phyloP scores from a whole-genome alignment of 2,797 vertebrate genomes.

The Bucorvus abyssinicus region DNA sequence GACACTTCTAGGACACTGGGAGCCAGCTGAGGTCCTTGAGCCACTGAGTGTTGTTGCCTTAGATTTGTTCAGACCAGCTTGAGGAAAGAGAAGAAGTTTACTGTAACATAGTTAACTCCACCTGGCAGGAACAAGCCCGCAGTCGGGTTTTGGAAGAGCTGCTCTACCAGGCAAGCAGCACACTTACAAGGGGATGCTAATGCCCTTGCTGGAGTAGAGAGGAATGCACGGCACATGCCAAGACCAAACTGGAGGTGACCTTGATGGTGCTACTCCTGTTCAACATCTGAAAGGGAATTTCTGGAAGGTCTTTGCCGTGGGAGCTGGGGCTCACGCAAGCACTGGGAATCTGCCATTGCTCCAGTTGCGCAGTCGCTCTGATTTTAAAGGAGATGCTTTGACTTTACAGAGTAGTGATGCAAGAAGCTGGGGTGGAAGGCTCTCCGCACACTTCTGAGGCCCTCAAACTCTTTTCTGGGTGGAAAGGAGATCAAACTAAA shows the following conservation, averaged over 20 bases:
- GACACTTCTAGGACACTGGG: fast-evolving
- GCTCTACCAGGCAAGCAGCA: not conserved
- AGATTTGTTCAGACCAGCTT: not conserved
- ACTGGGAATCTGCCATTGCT: not conserved
- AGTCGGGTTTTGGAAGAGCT: not conserved
- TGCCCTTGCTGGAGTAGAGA: not conserved
- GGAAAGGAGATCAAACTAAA: constrained; percentile 32
- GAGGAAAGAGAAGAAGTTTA: not conserved
- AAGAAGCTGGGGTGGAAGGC: not conserved
- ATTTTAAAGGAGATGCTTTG: not conserved
- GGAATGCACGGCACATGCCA: not conserved
- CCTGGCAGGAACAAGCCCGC: not conserved
- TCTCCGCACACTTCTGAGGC: not conserved
- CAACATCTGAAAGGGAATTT: not conserved
- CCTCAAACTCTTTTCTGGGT: not conserved
- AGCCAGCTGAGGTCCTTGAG: not conserved
- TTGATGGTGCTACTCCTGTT: not conserved
- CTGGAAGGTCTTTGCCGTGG: not conserved
- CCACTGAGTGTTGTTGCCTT: fast-evolving
- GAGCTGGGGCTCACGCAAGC: not conserved
- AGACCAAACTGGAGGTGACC: not conserved
- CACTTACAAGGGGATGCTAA: not conserved
- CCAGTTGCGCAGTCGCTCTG: not conserved
- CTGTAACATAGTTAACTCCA: not conserved
- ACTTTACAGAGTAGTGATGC: not conserved